These are phyloP conservation scores for Arrhamphus sclerolepis DNA, from an alignment of 2,797 vertebrate species.

Conservation along the genomic window DNA sequence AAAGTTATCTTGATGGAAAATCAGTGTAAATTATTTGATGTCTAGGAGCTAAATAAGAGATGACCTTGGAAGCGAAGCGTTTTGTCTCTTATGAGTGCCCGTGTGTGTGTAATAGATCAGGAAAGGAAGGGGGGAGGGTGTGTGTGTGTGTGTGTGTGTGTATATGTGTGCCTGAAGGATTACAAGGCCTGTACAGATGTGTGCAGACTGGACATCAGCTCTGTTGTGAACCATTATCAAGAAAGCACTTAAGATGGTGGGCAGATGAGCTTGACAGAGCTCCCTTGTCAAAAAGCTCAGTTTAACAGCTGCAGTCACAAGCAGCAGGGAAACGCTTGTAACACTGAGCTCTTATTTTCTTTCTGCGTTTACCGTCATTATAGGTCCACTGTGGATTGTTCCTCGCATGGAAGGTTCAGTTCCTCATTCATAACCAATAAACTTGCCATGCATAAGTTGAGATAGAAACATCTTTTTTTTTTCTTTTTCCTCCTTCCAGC, in stretches of 20 bases:
- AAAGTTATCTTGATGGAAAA: not conserved
- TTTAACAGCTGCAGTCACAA: slow-evolving; percentile 46
- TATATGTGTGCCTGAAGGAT: slow-evolving; percentile 38
- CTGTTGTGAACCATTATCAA: slow-evolving; percentile 72
- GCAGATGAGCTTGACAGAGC: slow-evolving; percentile 69
- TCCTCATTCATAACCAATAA: slow-evolving; percentile 34
- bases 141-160: not conserved
- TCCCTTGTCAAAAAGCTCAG: slow-evolving; percentile 54
- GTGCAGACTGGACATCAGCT: slow-evolving; percentile 73
- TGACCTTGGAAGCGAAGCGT: slow-evolving; percentile 56
- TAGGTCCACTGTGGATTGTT: slow-evolving; percentile 4
- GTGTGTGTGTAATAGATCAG: slow-evolving; percentile 31
- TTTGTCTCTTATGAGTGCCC: slow-evolving; percentile 52
- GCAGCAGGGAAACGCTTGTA: slow-evolving; percentile 37
- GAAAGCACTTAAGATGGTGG: slow-evolving; percentile 78
- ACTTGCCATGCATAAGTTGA: slow-evolving; percentile 33
- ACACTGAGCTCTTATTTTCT: slow-evolving; percentile 32
- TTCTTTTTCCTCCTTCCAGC: not conserved
- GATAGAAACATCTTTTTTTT: slow-evolving; percentile 9
- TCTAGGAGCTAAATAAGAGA: slow-evolving; percentile 42
- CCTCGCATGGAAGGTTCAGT: slow-evolving; percentile 9
- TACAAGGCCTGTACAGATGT: slow-evolving; percentile 75
- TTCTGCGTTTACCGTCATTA: slow-evolving; percentile 37
- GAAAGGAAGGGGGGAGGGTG: slow-evolving; percentile 2
- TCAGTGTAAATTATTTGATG: slow-evolving; percentile 25